phyloP scores from a whole-genome alignment of 1,140 invertebrate genomes.

The Drosophila arawakana region DNA sequence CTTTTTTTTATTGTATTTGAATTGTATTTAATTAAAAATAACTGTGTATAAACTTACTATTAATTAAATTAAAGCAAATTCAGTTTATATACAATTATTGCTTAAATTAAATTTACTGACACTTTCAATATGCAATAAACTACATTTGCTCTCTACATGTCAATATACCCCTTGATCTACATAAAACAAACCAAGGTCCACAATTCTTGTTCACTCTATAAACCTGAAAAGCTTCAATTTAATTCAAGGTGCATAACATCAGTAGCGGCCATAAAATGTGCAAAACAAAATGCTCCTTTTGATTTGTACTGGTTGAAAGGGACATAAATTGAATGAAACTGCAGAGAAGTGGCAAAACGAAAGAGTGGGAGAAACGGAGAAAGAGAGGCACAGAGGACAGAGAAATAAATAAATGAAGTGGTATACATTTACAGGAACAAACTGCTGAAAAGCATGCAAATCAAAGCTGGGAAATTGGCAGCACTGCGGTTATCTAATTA shows the following conservation, averaged over 20 bases:
- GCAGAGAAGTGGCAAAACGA: constrained; percentile 24
- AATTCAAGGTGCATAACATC: constrained; percentile 59
- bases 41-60: too few species aligned
- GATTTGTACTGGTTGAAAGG: constrained; percentile 54
- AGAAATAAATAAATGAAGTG: constrained; percentile 43
- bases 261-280: constrained; percentile 76
- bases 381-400: not conserved
- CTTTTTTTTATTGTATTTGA: too few species aligned
- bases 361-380: constrained; percentile 20
- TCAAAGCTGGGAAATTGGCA: not conserved
- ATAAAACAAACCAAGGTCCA: not conserved
- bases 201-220: not conserved
- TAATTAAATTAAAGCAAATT: too few species aligned
- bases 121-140: too few species aligned
- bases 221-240: not conserved
- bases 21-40: too few species aligned
- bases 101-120: too few species aligned
- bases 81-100: too few species aligned
- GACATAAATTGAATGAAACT: constrained; percentile 57
- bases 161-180: too few species aligned
- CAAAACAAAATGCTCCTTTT: constrained; percentile 69
- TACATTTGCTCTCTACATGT: too few species aligned
- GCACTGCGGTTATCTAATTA: constrained; percentile 43
- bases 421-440: constrained; percentile 58
- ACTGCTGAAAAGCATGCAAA: constrained; percentile 27